Evolutionary conservation across 37 sponge, comb jelly and placozoan genomes (phyloP).

Genomic region (Beroe ovata): DNA sequence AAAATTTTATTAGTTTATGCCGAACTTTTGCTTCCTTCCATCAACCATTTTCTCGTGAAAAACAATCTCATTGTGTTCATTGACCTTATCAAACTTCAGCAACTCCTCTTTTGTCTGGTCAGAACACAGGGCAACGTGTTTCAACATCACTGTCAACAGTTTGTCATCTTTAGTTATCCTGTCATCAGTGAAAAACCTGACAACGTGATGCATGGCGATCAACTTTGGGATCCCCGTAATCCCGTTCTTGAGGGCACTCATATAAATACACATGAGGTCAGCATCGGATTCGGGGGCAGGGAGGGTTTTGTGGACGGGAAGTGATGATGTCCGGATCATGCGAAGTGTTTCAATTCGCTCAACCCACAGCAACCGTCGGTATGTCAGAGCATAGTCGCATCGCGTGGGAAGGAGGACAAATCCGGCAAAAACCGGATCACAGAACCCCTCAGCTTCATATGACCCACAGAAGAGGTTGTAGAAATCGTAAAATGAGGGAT

Average conservation of each 20-base stretch:
- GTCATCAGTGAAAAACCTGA: constrained; percentile 27
- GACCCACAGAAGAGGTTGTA: constrained; percentile 10
- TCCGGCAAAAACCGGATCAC: constrained; percentile 65
- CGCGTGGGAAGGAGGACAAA: constrained; percentile 50
- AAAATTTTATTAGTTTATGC: too few species aligned
- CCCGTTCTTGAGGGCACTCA: constrained; percentile 38
- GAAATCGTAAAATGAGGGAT: constrained; percentile 47
- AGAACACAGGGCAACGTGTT: not conserved
- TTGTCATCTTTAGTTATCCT: constrained; percentile 22
- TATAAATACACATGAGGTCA: constrained; percentile 35
- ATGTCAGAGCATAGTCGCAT: constrained; percentile 32
- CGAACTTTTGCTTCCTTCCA: constrained; percentile 11
- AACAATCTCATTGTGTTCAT: constrained; percentile 20
- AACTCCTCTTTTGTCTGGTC: constrained; percentile 41
- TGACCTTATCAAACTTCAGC: constrained; percentile 23
- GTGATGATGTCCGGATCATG: not conserved
- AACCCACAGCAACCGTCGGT: constrained; percentile 34
- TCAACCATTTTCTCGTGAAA: constrained; percentile 3
- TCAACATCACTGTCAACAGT: not conserved
- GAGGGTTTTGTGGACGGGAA: not conserved
- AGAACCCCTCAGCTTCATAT: constrained; percentile 46
- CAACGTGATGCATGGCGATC: constrained; percentile 62
- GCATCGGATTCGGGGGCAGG: constrained; percentile 28
- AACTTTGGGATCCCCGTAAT: constrained; percentile 9
- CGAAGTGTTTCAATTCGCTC: constrained; percentile 41